A percentile compares a stretch with the other conserved stretches of the same genome.
Conservation (phyloP, 2,888 invertebrate species). For the Heliconius cydno region DNA sequence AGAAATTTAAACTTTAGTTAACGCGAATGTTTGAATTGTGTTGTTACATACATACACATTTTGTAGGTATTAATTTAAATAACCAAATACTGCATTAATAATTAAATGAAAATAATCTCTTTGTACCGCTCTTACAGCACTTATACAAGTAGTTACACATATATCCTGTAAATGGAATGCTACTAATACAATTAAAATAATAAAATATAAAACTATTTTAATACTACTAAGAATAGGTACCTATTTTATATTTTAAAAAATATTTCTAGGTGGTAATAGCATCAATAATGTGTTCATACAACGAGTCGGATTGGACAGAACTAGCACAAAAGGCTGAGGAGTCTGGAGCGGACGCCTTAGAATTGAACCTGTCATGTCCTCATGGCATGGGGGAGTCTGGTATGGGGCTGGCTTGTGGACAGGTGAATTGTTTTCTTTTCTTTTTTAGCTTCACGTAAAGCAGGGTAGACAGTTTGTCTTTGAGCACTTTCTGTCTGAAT, state of each 20-base stretch:
- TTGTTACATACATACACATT: no score
- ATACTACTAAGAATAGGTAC: no score
- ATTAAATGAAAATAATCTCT: background rate
- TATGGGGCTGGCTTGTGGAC: constrained; percentile 99
- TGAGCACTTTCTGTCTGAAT: no score
- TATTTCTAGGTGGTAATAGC: constrained; percentile 91
- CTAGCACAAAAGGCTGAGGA: constrained; percentile 90
- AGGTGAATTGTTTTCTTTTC: constrained; percentile 80
- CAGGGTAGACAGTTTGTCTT: no score
- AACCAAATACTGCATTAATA: background rate
- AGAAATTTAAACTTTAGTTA: background rate
- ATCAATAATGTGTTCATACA: constrained; percentile 97
- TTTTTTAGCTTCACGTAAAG: background rate
- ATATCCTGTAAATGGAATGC: background rate
- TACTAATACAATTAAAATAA: background rate
- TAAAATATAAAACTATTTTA: no score
- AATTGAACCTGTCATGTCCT: constrained; percentile 98
- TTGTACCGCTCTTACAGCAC: background rate
- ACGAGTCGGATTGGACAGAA: constrained; percentile 93
- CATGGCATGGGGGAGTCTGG: constrained; percentile 99
- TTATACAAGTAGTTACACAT: background rate
- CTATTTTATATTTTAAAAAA: no score
- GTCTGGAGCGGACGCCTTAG: constrained; percentile 96
- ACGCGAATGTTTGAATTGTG: no score
- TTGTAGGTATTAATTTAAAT: no score